Conservation (phyloP, 2,797 vertebrate species). For the Lepilemur ruficaudatus region DNA sequence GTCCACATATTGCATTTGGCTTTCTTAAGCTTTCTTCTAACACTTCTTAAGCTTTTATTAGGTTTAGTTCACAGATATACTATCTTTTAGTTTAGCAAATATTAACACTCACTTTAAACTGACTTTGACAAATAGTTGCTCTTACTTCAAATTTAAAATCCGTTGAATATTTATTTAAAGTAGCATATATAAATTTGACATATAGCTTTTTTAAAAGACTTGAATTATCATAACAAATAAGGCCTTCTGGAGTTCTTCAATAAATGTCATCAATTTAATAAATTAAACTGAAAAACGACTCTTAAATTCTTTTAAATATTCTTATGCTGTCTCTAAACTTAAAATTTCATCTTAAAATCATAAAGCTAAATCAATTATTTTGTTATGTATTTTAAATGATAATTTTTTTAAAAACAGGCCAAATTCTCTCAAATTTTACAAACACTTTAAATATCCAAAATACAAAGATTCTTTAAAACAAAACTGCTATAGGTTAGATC, state of each 20-base stretch:
- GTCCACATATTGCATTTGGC: background rate
- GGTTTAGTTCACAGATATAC: background rate
- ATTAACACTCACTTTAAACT: background rate
- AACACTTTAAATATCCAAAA: background rate
- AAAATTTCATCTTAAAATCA: slow-evolving; percentile 11
- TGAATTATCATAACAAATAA: background rate
- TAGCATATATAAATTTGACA: background rate
- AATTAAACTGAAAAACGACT: background rate
- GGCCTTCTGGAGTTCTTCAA: background rate
- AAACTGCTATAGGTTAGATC: background rate
- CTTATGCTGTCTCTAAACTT: background rate
- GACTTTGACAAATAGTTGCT: background rate
- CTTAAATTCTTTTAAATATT: background rate
- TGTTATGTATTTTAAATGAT: background rate
- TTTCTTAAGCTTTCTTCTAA: slow-evolving; percentile 1
- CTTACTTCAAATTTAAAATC: background rate
- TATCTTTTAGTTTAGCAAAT: background rate
- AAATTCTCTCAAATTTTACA: background rate
- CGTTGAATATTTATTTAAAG: background rate
- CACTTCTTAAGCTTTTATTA: background rate
- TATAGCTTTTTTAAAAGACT: background rate
- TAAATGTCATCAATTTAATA: background rate
- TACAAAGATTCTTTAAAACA: background rate
- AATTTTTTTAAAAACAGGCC: background rate
- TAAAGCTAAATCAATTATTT: background rate